These are phyloP conservation scores for Pangasius djambal DNA, from an alignment of 2,797 vertebrate species.

Conservation along the genomic window DNA sequence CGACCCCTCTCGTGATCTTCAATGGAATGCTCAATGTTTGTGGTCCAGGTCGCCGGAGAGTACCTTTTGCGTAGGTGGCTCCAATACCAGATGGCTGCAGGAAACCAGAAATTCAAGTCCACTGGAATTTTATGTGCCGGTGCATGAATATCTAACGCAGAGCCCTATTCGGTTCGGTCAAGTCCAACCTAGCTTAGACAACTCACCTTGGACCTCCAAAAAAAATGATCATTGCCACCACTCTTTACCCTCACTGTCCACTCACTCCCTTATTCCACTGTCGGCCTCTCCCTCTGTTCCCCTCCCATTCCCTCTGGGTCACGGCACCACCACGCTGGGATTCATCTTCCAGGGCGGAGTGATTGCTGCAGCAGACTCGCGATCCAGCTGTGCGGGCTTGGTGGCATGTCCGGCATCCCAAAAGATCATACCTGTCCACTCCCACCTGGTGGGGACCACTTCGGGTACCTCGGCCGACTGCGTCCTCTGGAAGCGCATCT, in stretches of 20 bases:
- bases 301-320: conserved; percentile 76
- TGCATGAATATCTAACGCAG: conserved; percentile 67
- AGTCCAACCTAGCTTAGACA: conserved; percentile 45
- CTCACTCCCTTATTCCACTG: conserved; percentile 39
- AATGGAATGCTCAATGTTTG: conserved; percentile 44
- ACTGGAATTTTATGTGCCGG: conserved; percentile 71
- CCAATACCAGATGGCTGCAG: conserved; percentile 22
- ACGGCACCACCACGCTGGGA: conserved; percentile 88
- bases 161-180: conserved; percentile 75
- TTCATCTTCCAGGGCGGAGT: conserved; percentile 84
- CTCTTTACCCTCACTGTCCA: conserved; percentile 34
- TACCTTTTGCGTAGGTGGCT: conserved; percentile 43
- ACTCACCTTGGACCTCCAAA: conserved; percentile 32
- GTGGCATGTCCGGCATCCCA: conserved; percentile 80
- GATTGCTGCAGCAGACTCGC: conserved; percentile 84
- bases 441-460: conserved; percentile 82
- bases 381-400: conserved; percentile 81
- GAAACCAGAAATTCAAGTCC: conserved; percentile 44
- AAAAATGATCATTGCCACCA: conserved; percentile 17
- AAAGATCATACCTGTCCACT: conserved; percentile 86
- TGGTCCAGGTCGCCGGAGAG: conserved; percentile 7
- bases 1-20: conserved; percentile 51
- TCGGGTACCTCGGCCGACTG: conserved; percentile 88
- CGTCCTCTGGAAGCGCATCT: conserved; percentile 80
- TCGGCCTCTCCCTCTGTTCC: conserved; percentile 61